Percentiles rank a stretch among this genome's conserved stretches.
These are phyloP conservation scores for Drosophila micromelanica DNA, from an alignment of 1,140 invertebrate genomes.

Conservation along the genomic window DNA sequence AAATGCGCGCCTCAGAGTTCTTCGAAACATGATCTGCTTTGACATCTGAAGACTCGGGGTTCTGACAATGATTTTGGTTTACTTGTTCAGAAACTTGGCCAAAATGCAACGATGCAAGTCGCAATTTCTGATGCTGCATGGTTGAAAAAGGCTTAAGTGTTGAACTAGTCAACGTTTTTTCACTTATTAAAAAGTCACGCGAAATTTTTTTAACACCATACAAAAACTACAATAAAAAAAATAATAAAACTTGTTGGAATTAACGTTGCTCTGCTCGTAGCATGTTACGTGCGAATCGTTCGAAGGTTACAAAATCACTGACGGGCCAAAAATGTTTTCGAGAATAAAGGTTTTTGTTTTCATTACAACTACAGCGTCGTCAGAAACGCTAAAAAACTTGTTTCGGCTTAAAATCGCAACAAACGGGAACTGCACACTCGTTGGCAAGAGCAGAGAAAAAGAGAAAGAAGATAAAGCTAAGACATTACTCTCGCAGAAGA, in stretches of 20 bases:
- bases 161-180: not conserved
- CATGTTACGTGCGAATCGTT: conserved; percentile 21
- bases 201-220: conserved; percentile 27
- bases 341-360: conserved; percentile 68
- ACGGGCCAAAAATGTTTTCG: conserved; percentile 58
- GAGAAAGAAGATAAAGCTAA: conserved; percentile 5
- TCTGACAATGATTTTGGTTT: conserved; percentile 23
- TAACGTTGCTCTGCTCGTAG: conserved; percentile 31
- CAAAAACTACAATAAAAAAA: conserved; percentile 8
- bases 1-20: conserved; percentile 49
- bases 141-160: not conserved
- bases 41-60: not conserved
- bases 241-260: conserved; percentile 54
- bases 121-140: conserved; percentile 64
- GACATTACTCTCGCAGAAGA: not conserved
- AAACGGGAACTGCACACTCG: conserved; percentile 70
- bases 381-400: conserved; percentile 61
- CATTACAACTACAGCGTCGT: conserved; percentile 58
- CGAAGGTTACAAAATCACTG: conserved; percentile 77
- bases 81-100: conserved; percentile 12
- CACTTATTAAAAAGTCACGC: not conserved
- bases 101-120: conserved; percentile 39
- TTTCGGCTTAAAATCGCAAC: conserved; percentile 54
- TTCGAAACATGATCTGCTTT: conserved; percentile 19
- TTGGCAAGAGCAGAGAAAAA: not conserved